Evolutionary conservation across 2,797 vertebrate species (phyloP), one percentile per base, ranked within the genome.

Genomic region (Takifugu ocellatus): DNA sequence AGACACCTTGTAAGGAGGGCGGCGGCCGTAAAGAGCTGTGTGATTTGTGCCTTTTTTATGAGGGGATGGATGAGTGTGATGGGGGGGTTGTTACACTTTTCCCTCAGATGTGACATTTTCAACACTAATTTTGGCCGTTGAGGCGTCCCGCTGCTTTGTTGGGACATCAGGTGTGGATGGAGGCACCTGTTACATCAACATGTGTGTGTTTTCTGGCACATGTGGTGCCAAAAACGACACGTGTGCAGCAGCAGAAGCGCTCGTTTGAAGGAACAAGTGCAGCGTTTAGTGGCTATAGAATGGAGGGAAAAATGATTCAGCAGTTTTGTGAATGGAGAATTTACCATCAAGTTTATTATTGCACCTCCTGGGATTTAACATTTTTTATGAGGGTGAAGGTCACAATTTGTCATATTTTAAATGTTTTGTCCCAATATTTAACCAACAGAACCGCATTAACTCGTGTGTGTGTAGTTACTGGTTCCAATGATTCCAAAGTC

Each of bases 101-200:
- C 55, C 56, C 66, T 70, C 26, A 33, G 54, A 74, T 61, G 78
- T 77, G 79, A 75, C 61, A 65, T 77, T 81, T 81, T 56, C 54
- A 56, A 61, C 81, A 43, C 73, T 44, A 21, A 12, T 61, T 67
- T 42, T 25, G 65, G 59, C 66, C 53, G 61, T 70, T 77, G 70
- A 70, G 78, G 68, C 45, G 0, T 72, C 78, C 78, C 1, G 64
- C 69, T 80, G 84, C 66, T 79, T 61, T 62, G 62, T 54, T 36
- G 5, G 56, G 56, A 51, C 44, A 3, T 62, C 63, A 17, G 45
- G 83, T 67, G 84, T 77, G 53, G 51, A 58, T n/a, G n/a, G 72
- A 75, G 51, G 61, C 84, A 86, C 85, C 84, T 84, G 81, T 78
- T 76, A 75, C 71, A 72, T 83, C 79, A 81, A 87, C 74, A 57